These are phyloP conservation scores for Teleogryllus occipitalis DNA, from an alignment of 1,140 invertebrate genomes.

Conservation along the genomic window DNA sequence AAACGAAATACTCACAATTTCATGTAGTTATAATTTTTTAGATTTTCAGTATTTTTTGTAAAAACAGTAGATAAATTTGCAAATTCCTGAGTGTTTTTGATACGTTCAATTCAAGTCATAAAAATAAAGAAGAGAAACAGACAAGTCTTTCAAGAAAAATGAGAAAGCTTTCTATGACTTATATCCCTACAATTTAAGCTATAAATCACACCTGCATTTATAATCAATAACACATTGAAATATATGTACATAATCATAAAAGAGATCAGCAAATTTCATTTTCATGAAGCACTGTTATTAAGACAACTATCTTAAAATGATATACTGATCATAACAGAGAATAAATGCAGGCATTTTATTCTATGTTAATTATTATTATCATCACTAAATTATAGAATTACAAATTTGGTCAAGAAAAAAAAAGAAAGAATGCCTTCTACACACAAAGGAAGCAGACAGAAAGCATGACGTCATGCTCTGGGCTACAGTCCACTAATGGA, in stretches of 20 bases:
- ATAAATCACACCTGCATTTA: not conserved
- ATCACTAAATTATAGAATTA: not conserved
- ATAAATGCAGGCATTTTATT: not conserved
- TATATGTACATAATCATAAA: not conserved
- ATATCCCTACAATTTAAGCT: not conserved
- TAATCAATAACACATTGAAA: not conserved
- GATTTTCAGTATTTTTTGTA: too few relatives aligned
- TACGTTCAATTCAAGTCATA: too few relatives aligned
- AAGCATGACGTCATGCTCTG: not conserved
- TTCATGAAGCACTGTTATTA: not conserved
- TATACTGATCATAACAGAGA: not conserved
- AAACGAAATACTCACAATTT: too few relatives aligned
- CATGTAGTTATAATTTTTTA: too few relatives aligned
- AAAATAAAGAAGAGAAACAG: too few relatives aligned
- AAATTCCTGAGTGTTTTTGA: too few relatives aligned
- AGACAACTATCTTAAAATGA: not conserved
- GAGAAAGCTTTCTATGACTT: too few relatives aligned
- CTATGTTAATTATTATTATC: not conserved
- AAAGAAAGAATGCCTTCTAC: not conserved
- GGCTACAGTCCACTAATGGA: conserved; percentile 3
- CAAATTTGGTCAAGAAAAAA: not conserved
- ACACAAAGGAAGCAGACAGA: conserved; percentile 3
- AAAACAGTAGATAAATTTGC: too few relatives aligned
- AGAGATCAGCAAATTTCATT: not conserved
- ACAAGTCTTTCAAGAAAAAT: too few relatives aligned